These are phyloP conservation scores for Platyscapa corneri DNA, from an alignment of 1,140 invertebrate species.

Conservation along the genomic window DNA sequence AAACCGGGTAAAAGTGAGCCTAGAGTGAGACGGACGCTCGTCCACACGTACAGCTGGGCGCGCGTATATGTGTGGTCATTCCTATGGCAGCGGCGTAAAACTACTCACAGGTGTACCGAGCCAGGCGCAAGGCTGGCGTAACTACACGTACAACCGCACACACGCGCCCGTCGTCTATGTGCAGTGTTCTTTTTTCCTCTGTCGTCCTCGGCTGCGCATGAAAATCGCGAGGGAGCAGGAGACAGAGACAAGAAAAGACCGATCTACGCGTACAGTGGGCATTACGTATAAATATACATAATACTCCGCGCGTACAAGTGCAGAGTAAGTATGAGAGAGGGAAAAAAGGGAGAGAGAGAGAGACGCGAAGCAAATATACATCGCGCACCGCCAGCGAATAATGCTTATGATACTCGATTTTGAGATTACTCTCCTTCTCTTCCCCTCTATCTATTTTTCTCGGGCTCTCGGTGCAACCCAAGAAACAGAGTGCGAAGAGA, in stretches of 20 bases:
- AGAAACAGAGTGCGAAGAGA: background rate
- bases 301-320: background rate
- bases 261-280: background rate
- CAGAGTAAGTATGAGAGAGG: background rate
- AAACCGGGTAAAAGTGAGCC: constrained; percentile 38
- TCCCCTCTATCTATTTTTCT: background rate
- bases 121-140: background rate
- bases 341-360: background rate
- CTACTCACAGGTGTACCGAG: constrained; percentile 24
- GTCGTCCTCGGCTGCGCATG: constrained; percentile 9
- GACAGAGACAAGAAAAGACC: constrained; percentile 27
- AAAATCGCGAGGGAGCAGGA: constrained; percentile 3
- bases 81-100: constrained; percentile 24
- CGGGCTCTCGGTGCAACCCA: background rate
- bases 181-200: constrained; percentile 6
- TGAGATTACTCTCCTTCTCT: background rate
- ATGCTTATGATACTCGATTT: constrained; percentile 34
- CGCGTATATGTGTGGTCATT: background rate
- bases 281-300: constrained; percentile 17
- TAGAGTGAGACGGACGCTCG: background rate
- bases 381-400: constrained; percentile 19
- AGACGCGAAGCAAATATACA: constrained; percentile 21
- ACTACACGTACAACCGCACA: no score
- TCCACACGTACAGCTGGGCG: background rate
- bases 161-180: no score